Evolutionary conservation across 2,888 invertebrate genomes (phyloP).

Genomic region (Stenurella melanura): DNA sequence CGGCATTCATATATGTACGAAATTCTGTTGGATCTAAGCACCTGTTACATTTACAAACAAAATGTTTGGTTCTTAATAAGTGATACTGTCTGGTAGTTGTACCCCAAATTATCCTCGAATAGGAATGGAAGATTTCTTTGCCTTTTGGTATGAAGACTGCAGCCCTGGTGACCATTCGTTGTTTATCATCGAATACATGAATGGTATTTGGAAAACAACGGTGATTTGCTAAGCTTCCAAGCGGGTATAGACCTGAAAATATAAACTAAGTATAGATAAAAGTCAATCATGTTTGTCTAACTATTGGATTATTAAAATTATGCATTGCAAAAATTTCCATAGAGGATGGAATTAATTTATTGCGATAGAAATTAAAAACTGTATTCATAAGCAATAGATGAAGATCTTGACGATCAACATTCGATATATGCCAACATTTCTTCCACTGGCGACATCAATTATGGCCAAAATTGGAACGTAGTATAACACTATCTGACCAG

Average conservation of each 20-base stretch:
- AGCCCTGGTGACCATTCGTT: slow-evolving; percentile 78
- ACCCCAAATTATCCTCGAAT: slow-evolving; percentile 81
- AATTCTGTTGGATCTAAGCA: slow-evolving; percentile 82
- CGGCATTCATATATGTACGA: slow-evolving; percentile 71
- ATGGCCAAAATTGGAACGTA: no score
- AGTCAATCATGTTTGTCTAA: not conserved
- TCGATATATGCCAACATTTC: no score
- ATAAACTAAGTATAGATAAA: slow-evolving; percentile 16
- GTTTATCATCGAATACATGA: slow-evolving; percentile 77
- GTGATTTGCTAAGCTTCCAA: slow-evolving; percentile 82
- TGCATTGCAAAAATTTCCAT: no score
- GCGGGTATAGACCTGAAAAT: slow-evolving; percentile 78
- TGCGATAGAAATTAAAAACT: no score
- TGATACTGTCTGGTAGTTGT: slow-evolving; percentile 79
- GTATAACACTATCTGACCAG: no score
- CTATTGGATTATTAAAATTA: no score
- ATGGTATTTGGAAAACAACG: slow-evolving; percentile 81
- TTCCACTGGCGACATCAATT: no score
- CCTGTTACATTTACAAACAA: slow-evolving; percentile 79
- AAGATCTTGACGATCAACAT: no score
- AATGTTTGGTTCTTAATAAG: slow-evolving; percentile 81
- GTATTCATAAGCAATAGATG: no score
- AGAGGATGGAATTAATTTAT: no score
- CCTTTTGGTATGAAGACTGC: slow-evolving; percentile 77
- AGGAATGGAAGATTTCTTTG: slow-evolving; percentile 80